Base-by-base conservation (phyloP, 2,888 invertebrate genomes). In the Allophyes oxyacanthae region DNA sequence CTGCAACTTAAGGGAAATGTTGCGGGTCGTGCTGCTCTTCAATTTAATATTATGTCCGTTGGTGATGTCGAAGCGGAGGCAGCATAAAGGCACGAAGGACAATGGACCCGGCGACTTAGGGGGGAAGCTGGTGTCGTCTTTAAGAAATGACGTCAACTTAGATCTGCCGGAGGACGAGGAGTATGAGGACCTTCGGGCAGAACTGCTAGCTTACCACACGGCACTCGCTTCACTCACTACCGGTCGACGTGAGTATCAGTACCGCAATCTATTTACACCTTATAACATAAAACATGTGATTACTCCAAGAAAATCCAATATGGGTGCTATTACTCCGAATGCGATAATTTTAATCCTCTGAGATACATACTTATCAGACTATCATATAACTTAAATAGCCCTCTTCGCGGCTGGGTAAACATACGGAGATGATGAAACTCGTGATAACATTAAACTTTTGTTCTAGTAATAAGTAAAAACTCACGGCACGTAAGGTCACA, bases 151-250 rank as follows among this genome's bases (percentile, higher is more conserved):
- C 42, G 86, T 76, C 4, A 90, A 90, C 69, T 75, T 89, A 60
- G 92, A 91, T 71, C 81, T 91, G 26, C 77, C 93, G n/a, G 74
- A 61, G 14, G 93, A 94, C 42, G 90, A 89, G 42, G 92, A 93
- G 60, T 93, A 92, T 59, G 93, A 94, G 53, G 92, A 94, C 65
- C 78, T 94, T 11, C 82, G 91, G 2, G 92, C 92, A 0, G 91
- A 94, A 54, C 74, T 93, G 42, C 80, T 92, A 0, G 93, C 93
- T 13, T 91, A 91, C 64, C 87, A 89, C 46, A 83, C 90, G 0
- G 90, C 88, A 1, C 78, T 94, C 0, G 82, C 88, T 7, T 79
- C 87, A 0, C 74, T 92, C 75, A 28, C 62, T 67, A 33, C 58
- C 1, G 50, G 61, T 14, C 81, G 86, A 6, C 79, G 86, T 85